Evolutionary conservation across 2,113 vertebrate species (phyloP).

Genomic region (Protobothrops flavoviridis): DNA sequence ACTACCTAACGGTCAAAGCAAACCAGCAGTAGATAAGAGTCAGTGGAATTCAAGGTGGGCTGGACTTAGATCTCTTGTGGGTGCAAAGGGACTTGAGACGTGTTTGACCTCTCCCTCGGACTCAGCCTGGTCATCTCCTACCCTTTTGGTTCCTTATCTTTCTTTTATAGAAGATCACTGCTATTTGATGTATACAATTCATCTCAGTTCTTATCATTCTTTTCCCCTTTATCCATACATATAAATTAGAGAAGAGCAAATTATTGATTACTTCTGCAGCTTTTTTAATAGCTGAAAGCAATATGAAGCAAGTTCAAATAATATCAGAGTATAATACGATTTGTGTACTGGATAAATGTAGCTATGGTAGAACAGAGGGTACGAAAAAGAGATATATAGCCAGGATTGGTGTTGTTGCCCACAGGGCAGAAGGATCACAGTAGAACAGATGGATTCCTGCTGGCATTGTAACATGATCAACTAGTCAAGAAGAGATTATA

Average conservation of each 20-base stretch:
- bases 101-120: background rate
- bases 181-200: background rate
- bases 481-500: slow-evolving; percentile 7
- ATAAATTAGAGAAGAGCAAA: background rate
- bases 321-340: background rate
- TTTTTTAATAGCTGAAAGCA: background rate
- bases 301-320: background rate
- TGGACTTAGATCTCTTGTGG: background rate
- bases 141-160: background rate
- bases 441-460: slow-evolving; percentile 11
- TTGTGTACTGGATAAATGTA: background rate
- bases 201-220: background rate
- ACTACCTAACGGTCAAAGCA: background rate
- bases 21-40: background rate
- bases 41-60: background rate
- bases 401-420: background rate
- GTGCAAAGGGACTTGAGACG: background rate
- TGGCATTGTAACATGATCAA: slow-evolving; percentile 8
- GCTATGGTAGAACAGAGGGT: background rate
- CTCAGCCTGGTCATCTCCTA: background rate
- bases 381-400: background rate
- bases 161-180: background rate
- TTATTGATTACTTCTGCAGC: background rate
- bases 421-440: slow-evolving; percentile 1
- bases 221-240: background rate